These are phyloP conservation scores for Rissa tridactyla DNA, from an alignment of 2,113 vertebrate species.

Conservation along the genomic window DNA sequence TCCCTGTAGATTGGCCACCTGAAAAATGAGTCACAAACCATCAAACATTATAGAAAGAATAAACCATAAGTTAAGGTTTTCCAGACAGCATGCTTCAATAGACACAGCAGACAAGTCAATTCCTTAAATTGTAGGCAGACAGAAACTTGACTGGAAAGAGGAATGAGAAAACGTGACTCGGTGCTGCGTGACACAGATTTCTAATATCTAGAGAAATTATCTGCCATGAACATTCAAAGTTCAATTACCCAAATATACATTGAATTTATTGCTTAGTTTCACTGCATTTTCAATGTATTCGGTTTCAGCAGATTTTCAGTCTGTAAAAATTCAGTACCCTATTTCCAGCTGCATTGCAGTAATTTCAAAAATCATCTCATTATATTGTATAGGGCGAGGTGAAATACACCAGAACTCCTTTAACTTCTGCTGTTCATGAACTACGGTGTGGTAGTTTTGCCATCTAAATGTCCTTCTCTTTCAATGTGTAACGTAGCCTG, in stretches of 20 bases:
- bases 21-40: background rate
- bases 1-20: background rate
- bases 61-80: background rate
- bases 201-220: background rate
- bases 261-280: background rate
- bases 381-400: background rate
- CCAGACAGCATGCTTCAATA: background rate
- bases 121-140: background rate
- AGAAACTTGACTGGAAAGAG: background rate
- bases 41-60: background rate
- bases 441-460: background rate
- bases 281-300: background rate
- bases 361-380: background rate
- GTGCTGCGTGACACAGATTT: background rate
- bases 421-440: background rate
- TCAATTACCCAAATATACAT: background rate
- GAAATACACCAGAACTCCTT: background rate
- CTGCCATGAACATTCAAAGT: background rate
- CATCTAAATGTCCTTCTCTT: background rate
- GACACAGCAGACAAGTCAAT: background rate
- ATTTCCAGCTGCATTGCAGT: background rate
- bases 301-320: background rate
- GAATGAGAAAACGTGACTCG: background rate
- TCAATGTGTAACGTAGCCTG: fast-evolving
- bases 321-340: background rate